phyloP scores from a whole-genome alignment of 2,113 vertebrate genomes.

The Cricetomys ansorgei region DNA sequence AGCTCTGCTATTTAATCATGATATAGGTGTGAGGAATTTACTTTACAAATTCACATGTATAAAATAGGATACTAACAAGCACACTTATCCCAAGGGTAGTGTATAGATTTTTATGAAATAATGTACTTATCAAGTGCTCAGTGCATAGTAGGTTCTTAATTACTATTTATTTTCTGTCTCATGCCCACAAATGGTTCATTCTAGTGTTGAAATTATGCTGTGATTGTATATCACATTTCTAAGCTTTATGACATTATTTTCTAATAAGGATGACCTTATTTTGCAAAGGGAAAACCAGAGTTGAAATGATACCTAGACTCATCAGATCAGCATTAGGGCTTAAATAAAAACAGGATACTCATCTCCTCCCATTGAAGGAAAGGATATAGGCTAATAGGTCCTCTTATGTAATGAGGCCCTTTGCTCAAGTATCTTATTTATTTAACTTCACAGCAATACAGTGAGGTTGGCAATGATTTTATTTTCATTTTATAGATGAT shows the following conservation, averaged over 20 bases:
- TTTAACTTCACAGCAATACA: not conserved
- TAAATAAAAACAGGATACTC: not conserved
- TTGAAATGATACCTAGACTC: not conserved
- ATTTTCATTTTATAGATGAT: not conserved
- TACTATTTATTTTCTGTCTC: constrained; percentile 14
- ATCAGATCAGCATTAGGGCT: not conserved
- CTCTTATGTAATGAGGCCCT: not conserved
- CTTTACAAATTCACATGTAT: not conserved
- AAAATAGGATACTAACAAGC: not conserved
- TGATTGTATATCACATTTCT: constrained; percentile 4
- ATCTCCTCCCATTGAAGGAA: not conserved
- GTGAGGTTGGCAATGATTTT: not conserved
- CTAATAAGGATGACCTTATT: not conserved
- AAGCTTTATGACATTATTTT: not conserved
- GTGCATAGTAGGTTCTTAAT: not conserved
- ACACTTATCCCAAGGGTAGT: not conserved
- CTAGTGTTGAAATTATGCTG: constrained; percentile 7
- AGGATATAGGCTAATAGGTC: not conserved
- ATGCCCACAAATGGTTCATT: not conserved
- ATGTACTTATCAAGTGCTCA: not conserved
- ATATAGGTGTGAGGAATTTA: not conserved
- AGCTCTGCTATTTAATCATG: not conserved
- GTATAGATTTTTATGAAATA: not conserved
- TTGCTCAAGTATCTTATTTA: not conserved
- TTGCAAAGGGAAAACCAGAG: not conserved